Conservation (phyloP, 2,888 invertebrate species). For the Cistogaster globosa region DNA sequence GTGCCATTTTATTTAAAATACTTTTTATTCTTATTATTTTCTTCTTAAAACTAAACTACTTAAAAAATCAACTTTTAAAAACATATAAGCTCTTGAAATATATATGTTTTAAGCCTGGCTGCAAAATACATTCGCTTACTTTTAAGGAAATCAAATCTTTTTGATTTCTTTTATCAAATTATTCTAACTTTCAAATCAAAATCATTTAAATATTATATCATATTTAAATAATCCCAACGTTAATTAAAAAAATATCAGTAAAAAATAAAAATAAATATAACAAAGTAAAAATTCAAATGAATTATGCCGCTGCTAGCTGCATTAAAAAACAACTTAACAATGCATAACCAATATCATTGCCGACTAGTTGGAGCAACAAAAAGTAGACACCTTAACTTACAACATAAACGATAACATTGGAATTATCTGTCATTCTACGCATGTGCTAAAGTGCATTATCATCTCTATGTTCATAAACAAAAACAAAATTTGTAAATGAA, state of each 20-base stretch:
- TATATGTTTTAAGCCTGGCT: no score
- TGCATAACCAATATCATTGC: conserved; percentile 4
- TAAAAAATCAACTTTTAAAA: no score
- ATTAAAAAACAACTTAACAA: conserved; percentile 1
- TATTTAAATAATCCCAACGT: conserved; percentile 49
- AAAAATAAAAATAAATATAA: background rate
- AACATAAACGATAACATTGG: conserved; percentile 53
- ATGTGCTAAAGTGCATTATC: conserved; percentile 26
- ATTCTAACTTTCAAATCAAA: no score
- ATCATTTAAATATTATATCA: no score
- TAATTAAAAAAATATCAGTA: conserved; percentile 10
- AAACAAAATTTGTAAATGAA: conserved; percentile 29
- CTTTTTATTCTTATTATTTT: no score
- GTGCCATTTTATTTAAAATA: no score
- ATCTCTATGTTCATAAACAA: background rate
- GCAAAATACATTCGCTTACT: no score
- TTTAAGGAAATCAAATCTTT: no score
- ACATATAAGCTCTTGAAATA: no score
- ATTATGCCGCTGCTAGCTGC: conserved; percentile 40
- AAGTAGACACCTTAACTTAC: conserved; percentile 36
- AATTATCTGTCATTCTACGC: conserved; percentile 53
- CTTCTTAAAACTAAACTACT: no score
- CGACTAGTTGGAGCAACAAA: background rate
- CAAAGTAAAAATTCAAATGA: conserved; percentile 49
- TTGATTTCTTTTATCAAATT: no score